These are phyloP conservation scores for Argyra leucocephala DNA, from an alignment of 2,888 invertebrate species.

Conservation along the genomic window DNA sequence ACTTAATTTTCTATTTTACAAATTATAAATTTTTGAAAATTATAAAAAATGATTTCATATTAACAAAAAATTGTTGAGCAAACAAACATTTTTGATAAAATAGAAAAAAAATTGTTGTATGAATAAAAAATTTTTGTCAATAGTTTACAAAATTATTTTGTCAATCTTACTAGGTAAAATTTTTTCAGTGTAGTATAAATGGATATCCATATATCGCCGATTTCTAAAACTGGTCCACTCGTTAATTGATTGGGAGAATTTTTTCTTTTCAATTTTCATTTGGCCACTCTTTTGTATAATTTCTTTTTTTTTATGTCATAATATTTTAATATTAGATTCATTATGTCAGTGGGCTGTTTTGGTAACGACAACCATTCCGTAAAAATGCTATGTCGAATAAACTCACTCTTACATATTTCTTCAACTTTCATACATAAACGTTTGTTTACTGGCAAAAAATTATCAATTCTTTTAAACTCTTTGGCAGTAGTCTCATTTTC, in stretches of 20 bases:
- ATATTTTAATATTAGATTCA: constrained; percentile 11
- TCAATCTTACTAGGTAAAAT: too few species aligned
- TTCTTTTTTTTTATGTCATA: constrained; percentile 7
- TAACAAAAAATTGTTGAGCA: too few species aligned
- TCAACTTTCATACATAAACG: neutral
- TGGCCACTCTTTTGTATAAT: neutral
- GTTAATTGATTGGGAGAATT: constrained; percentile 13
- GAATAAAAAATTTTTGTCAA: too few species aligned
- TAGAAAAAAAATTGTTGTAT: too few species aligned
- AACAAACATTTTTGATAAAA: too few species aligned
- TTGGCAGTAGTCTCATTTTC: neutral
- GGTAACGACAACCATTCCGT: constrained; percentile 8
- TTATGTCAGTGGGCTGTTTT: constrained; percentile 10
- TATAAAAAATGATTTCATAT: too few species aligned
- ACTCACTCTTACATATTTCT: constrained; percentile 11
- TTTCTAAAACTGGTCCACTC: constrained; percentile 14
- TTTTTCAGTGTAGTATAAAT: constrained; percentile 10
- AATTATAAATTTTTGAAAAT: too few species aligned
- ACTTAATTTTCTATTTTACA: too few species aligned
- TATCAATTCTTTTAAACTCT: too few species aligned
- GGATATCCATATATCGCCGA: constrained; percentile 13
- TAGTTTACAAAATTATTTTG: too few species aligned
- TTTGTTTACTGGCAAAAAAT: neutral
- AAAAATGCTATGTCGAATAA: constrained; percentile 3
- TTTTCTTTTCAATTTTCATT: constrained; percentile 5